These are phyloP conservation scores for Penaeus chinensis DNA, from an alignment of 1,140 invertebrate genomes.

Conservation along the genomic window DNA sequence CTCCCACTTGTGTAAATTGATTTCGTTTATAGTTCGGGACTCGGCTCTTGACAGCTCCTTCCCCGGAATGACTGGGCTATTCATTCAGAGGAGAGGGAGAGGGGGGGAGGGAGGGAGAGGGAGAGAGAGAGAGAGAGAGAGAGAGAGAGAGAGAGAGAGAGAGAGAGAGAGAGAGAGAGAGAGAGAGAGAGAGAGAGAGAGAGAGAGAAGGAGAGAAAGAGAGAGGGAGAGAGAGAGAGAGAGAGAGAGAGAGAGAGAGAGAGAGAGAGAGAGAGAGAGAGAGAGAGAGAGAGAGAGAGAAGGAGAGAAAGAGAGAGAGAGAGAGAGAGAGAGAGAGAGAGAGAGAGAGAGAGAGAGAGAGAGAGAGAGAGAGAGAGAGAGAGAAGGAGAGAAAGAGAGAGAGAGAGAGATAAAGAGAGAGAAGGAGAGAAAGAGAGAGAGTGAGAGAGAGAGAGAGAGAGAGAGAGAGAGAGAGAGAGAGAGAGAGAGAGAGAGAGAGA, in stretches of 20 bases:
- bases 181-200: neutral
- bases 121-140: neutral
- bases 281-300: neutral
- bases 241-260: too few species aligned
- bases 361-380: neutral
- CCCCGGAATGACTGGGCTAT: neutral
- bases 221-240: neutral
- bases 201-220: neutral
- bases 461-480: slow-evolving; percentile 6
- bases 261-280: too few species aligned
- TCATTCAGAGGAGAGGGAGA: neutral
- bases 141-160: neutral
- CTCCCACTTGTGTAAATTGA: neutral
- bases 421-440: neutral
- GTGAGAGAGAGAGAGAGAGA: neutral
- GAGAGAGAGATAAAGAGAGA: neutral
- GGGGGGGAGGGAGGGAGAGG: neutral
- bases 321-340: neutral
- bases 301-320: neutral
- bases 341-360: neutral
- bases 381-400: neutral
- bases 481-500: neutral
- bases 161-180: neutral
- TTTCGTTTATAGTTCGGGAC: neutral
- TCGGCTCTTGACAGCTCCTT: too few species aligned